Base-by-base conservation (phyloP, 2,888 invertebrate species). In the Drosophila mimetica region DNA sequence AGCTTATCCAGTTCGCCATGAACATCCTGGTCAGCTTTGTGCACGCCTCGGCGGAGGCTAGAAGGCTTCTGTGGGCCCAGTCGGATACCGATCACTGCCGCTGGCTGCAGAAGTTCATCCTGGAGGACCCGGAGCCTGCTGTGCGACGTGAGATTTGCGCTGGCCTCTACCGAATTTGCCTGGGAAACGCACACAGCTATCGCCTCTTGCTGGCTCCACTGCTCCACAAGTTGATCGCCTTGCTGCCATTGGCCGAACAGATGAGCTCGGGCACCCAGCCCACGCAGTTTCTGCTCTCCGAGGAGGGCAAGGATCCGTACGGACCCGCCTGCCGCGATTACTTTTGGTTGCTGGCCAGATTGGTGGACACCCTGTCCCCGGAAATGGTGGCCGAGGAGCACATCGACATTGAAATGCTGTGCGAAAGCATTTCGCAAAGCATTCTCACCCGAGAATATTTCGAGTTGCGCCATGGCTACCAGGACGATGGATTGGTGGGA, bases 261-360 rank as follows among this genome's bases (percentile, higher is more conserved):
- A 97, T 98, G 96, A 94, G 96, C 7, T 87, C 88, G 2, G 88
- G 87, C 66, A 71, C 90, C 67, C 63, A 92, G 86, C 76, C 92
- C 88, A 80, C 92, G 13, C 91, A 91, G 64, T 91, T 90, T 25
- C 71, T 91, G 71, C 72, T 91, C 1, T 90, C 90, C 6, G 91
- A 91, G 44, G 91, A 91, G 52, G 96, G 96, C n/a, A 97, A 98
- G 89, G 98, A 98, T 89, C 97, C 97, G 0, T 98, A 97, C 89
- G 98, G 98, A 0, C 97, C 98, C 1, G 98, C 98, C 1, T 98
- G 98, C 89, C 93, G 97, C 7, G 98, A 98, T 90, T 98, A 97
- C 91, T 98, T 98, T 91, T 98, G 98, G 97, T 93, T 98, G 4
- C 93, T 97, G 13, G 97, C 97, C 75, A 93, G 97, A 32, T 93